Conservation (phyloP, 2,797 vertebrate genomes). For the Threskiornis aethiopicus region DNA sequence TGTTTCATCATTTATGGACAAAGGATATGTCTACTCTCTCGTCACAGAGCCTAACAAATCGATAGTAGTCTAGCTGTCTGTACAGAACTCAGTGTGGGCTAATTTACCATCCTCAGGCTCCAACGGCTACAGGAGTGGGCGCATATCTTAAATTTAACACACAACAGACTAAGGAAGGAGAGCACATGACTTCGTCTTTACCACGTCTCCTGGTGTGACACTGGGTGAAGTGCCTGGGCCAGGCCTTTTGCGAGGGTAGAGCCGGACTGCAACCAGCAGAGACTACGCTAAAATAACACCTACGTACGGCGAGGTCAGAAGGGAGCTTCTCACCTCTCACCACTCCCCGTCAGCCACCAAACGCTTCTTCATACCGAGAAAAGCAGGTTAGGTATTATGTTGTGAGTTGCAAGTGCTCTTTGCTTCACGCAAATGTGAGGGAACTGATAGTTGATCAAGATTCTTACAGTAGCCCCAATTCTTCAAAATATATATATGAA, state of each 20-base stretch:
- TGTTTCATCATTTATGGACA: background rate
- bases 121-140: background rate
- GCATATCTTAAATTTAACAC: background rate
- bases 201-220: accelerated
- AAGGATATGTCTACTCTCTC: background rate
- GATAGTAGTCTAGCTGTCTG: background rate
- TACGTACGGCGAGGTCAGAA: background rate
- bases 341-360: background rate
- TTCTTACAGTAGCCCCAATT: background rate
- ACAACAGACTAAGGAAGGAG: background rate
- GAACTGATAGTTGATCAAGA: background rate
- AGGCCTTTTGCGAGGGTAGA: background rate
- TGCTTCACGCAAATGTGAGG: background rate
- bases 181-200: background rate
- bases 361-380: accelerated
- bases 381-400: background rate
- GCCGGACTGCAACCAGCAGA: too few relatives aligned
- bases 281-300: background rate
- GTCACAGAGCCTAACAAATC: background rate
- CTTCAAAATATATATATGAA: background rate
- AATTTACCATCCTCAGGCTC: background rate
- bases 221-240: background rate
- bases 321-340: background rate
- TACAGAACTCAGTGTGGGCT: background rate
- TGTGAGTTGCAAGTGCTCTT: background rate